Evolutionary conservation across 2,888 invertebrate species (phyloP).

Genomic region (Polydrusus tereticollis): DNA sequence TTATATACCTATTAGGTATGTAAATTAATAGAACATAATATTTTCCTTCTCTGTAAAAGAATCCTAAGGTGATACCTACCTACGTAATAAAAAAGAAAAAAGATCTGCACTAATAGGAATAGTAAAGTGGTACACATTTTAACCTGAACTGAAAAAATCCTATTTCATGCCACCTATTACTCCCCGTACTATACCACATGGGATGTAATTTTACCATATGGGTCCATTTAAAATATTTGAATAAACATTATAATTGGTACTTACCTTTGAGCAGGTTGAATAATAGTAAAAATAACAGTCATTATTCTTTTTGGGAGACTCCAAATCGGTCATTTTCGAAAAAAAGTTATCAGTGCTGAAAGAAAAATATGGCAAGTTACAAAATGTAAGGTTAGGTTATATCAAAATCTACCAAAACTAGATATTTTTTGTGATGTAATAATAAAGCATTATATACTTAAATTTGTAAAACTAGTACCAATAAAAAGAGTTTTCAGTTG

Average conservation of each 20-base stretch:
- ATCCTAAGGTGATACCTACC: too few species aligned
- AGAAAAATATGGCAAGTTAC: conserved; percentile 48
- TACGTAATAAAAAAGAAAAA: too few species aligned
- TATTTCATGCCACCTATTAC: too few species aligned
- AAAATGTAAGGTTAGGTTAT: conserved; percentile 1
- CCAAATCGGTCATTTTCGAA: conserved; percentile 71
- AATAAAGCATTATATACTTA: neutral
- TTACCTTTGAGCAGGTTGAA: conserved; percentile 87
- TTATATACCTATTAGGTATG: too few species aligned
- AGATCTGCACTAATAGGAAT: too few species aligned
- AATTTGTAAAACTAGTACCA: conserved; percentile 9
- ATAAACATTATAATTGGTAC: conserved; percentile 54
- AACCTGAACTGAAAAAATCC: too few species aligned
- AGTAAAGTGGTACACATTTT: too few species aligned
- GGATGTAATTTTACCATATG: conserved; percentile 27
- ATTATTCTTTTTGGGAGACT: conserved; percentile 81
- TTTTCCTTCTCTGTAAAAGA: too few species aligned
- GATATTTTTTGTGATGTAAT: neutral
- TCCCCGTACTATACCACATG: neutral
- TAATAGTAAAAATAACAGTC: conserved; percentile 93
- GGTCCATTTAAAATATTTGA: neutral
- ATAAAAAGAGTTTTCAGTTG: conserved; percentile 19
- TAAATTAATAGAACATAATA: too few species aligned
- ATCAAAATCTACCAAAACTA: neutral
- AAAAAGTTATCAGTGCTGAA: conserved; percentile 68